A percentile compares a stretch with the other conserved stretches of the same genome.
Conservation (phyloP, 2,113 vertebrate genomes). For the Corythaixoides concolor region DNA sequence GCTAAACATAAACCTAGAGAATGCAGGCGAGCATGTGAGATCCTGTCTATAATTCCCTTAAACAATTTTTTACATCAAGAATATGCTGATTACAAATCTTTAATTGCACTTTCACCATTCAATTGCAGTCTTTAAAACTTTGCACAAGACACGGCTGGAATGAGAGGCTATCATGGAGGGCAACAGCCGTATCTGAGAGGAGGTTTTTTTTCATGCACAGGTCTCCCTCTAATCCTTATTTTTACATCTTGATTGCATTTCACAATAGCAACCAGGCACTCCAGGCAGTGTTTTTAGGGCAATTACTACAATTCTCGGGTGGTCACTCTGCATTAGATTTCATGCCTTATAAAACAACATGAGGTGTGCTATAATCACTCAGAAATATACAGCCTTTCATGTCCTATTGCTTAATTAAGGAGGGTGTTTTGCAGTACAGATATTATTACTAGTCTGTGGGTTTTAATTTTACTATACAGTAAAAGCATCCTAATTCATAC, state of each 20-base stretch:
- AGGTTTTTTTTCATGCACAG: neutral
- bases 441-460: conserved; percentile 63
- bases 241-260: conserved; percentile 63
- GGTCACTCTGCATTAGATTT: conserved; percentile 71
- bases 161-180: neutral
- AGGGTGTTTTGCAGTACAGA: conserved; percentile 60
- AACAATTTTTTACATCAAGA: neutral
- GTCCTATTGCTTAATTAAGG: conserved; percentile 71
- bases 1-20: neutral
- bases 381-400: conserved; percentile 70
- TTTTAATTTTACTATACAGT: conserved; percentile 63
- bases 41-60: neutral
- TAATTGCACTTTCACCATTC: neutral
- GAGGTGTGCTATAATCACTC: conserved; percentile 67
- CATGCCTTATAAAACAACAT: conserved; percentile 71
- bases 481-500: conserved; percentile 56
- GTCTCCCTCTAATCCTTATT: conserved; percentile 31
- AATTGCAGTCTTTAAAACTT: neutral
- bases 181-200: neutral
- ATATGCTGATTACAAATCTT: neutral
- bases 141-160: neutral
- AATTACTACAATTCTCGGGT: conserved; percentile 71
- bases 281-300: conserved; percentile 63
- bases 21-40: neutral
- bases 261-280: conserved; percentile 46